Percentiles rank a stretch among this genome's conserved stretches.
phyloP scores from a whole-genome alignment of 2,113 vertebrate species.

The Brachyhypopomus gauderio region DNA sequence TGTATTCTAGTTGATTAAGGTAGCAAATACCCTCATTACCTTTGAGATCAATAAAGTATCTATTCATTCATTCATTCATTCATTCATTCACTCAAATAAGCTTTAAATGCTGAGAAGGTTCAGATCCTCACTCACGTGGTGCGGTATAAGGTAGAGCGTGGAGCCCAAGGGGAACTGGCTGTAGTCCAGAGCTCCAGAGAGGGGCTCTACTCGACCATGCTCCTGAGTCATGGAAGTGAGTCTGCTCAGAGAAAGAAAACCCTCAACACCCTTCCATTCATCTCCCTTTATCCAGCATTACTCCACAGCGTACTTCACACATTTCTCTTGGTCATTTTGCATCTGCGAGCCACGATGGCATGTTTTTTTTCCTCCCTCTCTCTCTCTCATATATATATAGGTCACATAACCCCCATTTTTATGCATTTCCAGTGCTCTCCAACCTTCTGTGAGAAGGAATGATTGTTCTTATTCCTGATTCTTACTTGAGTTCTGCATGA shows the following conservation, averaged over 20 bases:
- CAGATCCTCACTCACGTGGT: slow-evolving; percentile 74
- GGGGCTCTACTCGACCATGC: slow-evolving; percentile 78
- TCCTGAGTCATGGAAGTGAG: slow-evolving; percentile 83
- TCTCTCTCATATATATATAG: no score
- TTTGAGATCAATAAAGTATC: no score
- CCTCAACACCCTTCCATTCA: not conserved
- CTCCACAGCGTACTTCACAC: not conserved
- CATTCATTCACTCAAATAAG: no score
- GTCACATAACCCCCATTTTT: no score
- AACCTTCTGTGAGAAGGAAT: no score
- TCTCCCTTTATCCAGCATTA: not conserved
- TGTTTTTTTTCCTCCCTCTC: no score
- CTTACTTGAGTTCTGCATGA: slow-evolving; percentile 78
- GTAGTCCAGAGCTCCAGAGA: slow-evolving; percentile 75
- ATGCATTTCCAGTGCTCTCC: no score
- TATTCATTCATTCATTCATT: no score
- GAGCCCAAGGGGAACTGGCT: slow-evolving; percentile 76
- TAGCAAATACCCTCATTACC: no score
- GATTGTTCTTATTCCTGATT: accelerated
- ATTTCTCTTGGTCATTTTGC: not conserved
- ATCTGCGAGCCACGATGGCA: not conserved
- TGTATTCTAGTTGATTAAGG: no score
- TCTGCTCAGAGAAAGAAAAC: slow-evolving; percentile 61
- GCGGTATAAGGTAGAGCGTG: slow-evolving; percentile 76
- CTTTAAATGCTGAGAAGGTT: no score